Evolutionary conservation across 2,888 invertebrate genomes (phyloP).

Genomic region (Labia minor): DNA sequence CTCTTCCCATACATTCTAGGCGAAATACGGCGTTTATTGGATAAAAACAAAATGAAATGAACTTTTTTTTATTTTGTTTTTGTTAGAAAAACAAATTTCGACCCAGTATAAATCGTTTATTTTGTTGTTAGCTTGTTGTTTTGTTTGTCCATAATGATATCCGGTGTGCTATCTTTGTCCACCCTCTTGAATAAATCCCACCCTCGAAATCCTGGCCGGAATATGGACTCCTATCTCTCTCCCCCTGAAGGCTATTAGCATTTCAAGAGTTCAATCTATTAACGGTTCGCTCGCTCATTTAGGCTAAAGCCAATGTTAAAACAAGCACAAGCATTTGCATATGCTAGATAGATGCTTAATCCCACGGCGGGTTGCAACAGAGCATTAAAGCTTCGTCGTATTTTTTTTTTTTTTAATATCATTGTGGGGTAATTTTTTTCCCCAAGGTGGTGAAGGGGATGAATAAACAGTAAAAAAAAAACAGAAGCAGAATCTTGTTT

Average conservation of each 20-base stretch:
- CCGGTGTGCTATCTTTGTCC: too few species aligned
- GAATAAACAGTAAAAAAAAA: not conserved
- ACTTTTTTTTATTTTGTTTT: too few species aligned
- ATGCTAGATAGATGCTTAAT: slow-evolving; percentile 3
- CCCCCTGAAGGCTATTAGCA: not conserved
- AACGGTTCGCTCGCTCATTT: slow-evolving; percentile 13
- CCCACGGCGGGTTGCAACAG: slow-evolving; percentile 1
- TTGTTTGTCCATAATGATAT: too few species aligned
- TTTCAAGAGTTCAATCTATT: slow-evolving; percentile 5
- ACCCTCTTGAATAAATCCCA: too few species aligned
- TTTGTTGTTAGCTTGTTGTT: too few species aligned
- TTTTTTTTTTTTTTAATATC: not conserved
- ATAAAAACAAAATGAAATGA: too few species aligned
- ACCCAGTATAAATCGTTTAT: too few species aligned
- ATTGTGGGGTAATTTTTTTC: not conserved
- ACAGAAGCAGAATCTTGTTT: not conserved
- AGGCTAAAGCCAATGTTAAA: not conserved
- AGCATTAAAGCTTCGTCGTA: not conserved
- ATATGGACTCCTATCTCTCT: too few species aligned
- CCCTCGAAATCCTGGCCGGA: too few species aligned
- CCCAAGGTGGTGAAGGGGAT: not conserved
- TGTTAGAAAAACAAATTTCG: too few species aligned
- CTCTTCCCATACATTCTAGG: too few species aligned
- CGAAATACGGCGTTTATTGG: too few species aligned
- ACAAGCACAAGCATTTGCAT: slow-evolving; percentile 9